Evolutionary conservation across 2,113 vertebrate genomes (phyloP).

Genomic region (cattle (Bos taurus)): DNA sequence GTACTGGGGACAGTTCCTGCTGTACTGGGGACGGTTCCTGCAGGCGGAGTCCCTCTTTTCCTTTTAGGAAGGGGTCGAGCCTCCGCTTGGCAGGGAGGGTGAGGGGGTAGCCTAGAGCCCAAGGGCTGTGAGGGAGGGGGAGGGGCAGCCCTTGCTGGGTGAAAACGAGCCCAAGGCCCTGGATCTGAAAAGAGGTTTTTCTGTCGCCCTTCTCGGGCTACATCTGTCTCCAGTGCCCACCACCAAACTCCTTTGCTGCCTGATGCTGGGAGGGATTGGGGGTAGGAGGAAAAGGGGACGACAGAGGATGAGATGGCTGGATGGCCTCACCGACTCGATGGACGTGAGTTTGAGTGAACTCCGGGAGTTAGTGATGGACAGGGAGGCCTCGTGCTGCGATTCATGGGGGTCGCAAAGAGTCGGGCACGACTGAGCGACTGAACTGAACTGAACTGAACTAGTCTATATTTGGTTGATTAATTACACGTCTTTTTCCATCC

Average conservation of each 20-base stretch:
- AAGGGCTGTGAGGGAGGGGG: neutral
- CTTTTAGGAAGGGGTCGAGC: neutral
- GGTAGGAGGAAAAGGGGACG: no score
- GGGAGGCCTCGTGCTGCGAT: no score
- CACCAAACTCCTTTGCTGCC: neutral
- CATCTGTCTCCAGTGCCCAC: neutral
- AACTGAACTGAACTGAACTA: neutral
- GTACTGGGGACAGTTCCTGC: neutral
- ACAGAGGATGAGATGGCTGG: no score
- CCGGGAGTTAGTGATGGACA: no score
- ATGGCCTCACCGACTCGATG: no score
- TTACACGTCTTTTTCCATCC: constrained; percentile 23
- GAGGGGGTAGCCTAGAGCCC: neutral
- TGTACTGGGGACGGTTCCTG: neutral
- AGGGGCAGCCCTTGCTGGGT: neutral
- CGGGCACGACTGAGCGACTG: no score
- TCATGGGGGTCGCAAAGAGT: no score
- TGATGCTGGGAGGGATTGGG: neutral
- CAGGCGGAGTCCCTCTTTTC: neutral
- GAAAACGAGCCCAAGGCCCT: neutral
- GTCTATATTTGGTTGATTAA: constrained; percentile 46
- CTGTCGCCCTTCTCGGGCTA: neutral
- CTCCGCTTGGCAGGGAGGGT: neutral
- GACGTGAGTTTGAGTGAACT: no score
- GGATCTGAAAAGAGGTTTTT: neutral